Evolutionary conservation across 2,797 vertebrate genomes (phyloP), one percentile per base, ranked within the genome.

Genomic region (Xiphorhynchus erythropygius): DNA sequence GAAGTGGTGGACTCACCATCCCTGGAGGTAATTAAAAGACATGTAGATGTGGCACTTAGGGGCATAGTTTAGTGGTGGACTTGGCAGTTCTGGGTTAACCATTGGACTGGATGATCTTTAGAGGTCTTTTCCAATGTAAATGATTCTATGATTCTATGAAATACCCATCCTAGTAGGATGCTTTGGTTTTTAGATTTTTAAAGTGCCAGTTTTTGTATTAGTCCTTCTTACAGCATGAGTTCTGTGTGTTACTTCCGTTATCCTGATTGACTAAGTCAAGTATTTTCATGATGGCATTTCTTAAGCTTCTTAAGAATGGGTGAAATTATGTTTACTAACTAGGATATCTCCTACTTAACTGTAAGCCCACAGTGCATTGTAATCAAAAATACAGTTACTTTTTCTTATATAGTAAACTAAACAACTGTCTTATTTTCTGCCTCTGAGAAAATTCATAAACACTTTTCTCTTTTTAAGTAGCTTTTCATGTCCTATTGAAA

Each of bases 231-330:
- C 7, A 27, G 47, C 25, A n/a, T 71, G 44, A 80, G 32, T 67
- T 87, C 32, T 47, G 41, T 78, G 23, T 59, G 39, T 82, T 82
- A 49, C 41, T 76, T 87, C 33, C 41, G 50, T 78, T 94, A 57
- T 59, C 93, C 30, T 79, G 50, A 87, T 56, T 91, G 55, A 75
- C n/a, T 62, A 30, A 90, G 39, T 74, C 13, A 81, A 65, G 39
- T 75, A 77, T 74, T 68, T 90, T 82, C 41, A 10, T 63, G 84
- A 53, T 76, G 47, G 63, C 24, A 65, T 89, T 96, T 89, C 63
- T 80, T 93, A 96, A 95, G 76, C 95, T 84, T 93, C 87, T 89
- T 94, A 91, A 74, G 62, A 92, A 60, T 64, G 50, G 86, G 47
- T 53, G 64, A 89, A 92, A 57, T 93, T 15, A 49, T 84, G 53